phyloP scores from a whole-genome alignment of 2,888 invertebrate species.

The Caenorhabditis sinica region DNA sequence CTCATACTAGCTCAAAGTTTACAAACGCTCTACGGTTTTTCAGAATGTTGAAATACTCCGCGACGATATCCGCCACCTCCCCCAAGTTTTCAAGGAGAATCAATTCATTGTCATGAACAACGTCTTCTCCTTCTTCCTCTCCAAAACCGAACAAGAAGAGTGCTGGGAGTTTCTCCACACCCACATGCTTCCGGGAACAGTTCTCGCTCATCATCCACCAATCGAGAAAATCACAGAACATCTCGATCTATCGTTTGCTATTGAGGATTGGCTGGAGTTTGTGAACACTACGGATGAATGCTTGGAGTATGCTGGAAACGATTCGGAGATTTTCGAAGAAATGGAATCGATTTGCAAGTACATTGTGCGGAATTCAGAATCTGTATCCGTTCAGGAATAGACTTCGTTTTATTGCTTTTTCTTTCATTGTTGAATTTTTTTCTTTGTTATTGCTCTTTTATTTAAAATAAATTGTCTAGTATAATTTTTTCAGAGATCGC shows the following conservation, averaged over 20 bases:
- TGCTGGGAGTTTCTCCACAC: constrained; percentile 74
- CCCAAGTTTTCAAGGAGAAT: constrained; percentile 86
- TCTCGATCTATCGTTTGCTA: constrained; percentile 73
- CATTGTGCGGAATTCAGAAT: constrained; percentile 43
- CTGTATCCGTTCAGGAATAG: background rate
- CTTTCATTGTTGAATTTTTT: background rate
- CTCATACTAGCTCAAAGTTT: constrained; percentile 4
- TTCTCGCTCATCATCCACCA: constrained; percentile 77
- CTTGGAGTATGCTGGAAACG: constrained; percentile 65
- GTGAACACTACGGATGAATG: constrained; percentile 69
- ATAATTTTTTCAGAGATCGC: constrained; percentile 5
- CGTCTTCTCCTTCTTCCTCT: constrained; percentile 88
- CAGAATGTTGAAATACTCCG: constrained; percentile 84
- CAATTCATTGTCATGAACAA: constrained; percentile 88
- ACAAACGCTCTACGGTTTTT: background rate
- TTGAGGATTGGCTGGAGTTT: constrained; percentile 75
- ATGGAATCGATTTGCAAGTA: constrained; percentile 64
- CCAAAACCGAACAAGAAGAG: constrained; percentile 86
- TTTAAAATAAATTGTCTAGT: background rate
- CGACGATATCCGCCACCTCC: constrained; percentile 87
- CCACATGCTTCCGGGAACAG: constrained; percentile 68
- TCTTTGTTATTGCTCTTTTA: background rate
- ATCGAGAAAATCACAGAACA: constrained; percentile 72
- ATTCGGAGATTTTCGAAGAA: constrained; percentile 72
- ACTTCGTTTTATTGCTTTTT: background rate